Evolutionary conservation across 2,888 invertebrate genomes (phyloP).

Genomic region (Heteropelma amictum): DNA sequence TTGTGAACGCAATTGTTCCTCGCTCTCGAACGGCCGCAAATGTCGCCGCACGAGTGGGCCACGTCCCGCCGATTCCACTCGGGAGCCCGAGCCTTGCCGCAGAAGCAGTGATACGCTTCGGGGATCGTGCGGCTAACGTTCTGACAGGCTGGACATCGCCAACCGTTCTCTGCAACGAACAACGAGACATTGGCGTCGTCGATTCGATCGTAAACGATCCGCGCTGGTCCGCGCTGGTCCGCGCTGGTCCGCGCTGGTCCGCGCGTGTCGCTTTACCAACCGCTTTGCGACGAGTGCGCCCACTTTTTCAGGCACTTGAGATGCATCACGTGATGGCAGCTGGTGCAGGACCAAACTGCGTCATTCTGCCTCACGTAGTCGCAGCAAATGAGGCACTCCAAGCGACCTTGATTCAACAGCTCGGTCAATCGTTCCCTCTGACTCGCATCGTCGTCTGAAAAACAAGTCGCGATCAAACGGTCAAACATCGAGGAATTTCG

Average conservation of each 20-base stretch:
- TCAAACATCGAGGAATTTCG: background rate
- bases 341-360: constrained; percentile 93
- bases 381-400: constrained; percentile 97
- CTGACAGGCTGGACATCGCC: constrained; percentile 98
- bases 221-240: too few relatives aligned
- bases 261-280: too few relatives aligned
- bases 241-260: too few relatives aligned
- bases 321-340: constrained; percentile 96
- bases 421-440: constrained; percentile 91
- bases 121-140: constrained; percentile 87
- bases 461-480: background rate
- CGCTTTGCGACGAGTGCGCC: constrained; percentile 90
- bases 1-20: constrained; percentile 72
- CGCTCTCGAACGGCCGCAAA: constrained; percentile 84
- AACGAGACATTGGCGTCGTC: too few relatives aligned
- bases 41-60: constrained; percentile 95
- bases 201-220: too few relatives aligned
- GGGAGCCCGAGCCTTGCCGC: constrained; percentile 88
- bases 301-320: constrained; percentile 93
- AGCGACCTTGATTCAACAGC: constrained; percentile 87
- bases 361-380: constrained; percentile 90
- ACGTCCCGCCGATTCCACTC: constrained; percentile 86
- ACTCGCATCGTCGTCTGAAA: constrained; percentile 82
- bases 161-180: constrained; percentile 88
- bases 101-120: constrained; percentile 92